Evolutionary conservation across 2,888 invertebrate genomes (phyloP).

Genomic region (Tolmerus cingulatus): DNA sequence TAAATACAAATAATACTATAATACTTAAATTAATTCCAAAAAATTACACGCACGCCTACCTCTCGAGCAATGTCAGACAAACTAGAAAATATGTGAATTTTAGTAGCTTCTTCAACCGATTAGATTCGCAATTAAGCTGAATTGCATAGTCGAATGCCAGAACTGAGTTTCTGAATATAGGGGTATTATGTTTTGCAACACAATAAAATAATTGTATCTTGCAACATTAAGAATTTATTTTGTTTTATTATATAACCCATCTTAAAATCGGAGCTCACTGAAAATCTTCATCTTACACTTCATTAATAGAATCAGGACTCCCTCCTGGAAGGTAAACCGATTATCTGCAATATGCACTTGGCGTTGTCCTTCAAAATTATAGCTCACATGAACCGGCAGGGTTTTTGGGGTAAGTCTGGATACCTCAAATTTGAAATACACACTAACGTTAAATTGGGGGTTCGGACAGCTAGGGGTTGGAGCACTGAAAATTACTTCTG

Average conservation of each 20-base stretch:
- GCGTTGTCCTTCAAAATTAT: conserved; percentile 45
- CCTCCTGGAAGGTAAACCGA: conserved; percentile 32
- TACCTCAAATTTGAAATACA: conserved; percentile 62
- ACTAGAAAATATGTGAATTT: too few species aligned
- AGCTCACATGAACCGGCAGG: conserved; percentile 41
- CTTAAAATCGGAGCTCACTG: conserved; percentile 40
- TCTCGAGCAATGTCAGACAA: too few species aligned
- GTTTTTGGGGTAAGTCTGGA: conserved; percentile 15
- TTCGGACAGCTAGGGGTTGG: conserved; percentile 63
- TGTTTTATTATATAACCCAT: background rate
- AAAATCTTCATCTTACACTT: conserved; percentile 30
- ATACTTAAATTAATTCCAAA: too few species aligned
- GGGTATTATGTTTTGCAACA: too few species aligned
- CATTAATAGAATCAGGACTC: conserved; percentile 24
- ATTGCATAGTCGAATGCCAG: too few species aligned
- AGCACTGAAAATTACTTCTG: conserved; percentile 62
- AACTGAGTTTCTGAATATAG: too few species aligned
- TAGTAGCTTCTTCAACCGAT: too few species aligned
- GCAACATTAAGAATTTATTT: too few species aligned
- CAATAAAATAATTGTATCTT: too few species aligned
- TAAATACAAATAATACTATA: too few species aligned
- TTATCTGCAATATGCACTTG: conserved; percentile 32
- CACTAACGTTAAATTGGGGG: conserved; percentile 63
- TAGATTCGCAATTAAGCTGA: too few species aligned
- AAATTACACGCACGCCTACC: too few species aligned